These are phyloP conservation scores for Zaprionus africanus DNA, from an alignment of 1,140 invertebrate genomes.

Conservation along the genomic window DNA sequence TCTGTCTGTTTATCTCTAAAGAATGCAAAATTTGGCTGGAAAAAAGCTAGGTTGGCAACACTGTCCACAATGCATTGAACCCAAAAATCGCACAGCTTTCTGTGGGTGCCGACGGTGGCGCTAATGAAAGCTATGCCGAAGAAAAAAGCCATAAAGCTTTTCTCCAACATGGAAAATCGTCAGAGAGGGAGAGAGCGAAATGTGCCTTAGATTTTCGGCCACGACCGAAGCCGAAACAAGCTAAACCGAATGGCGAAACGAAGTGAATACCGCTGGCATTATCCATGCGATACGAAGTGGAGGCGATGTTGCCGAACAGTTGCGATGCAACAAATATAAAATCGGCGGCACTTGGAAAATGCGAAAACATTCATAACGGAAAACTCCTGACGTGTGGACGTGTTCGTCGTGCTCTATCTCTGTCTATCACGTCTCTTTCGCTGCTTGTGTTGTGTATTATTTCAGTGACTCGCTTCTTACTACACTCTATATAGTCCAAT, in stretches of 20 bases:
- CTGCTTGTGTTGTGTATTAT: constrained; percentile 69
- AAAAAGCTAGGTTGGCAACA: too few relatives aligned
- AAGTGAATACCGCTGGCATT: constrained; percentile 43
- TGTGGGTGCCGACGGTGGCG: constrained; percentile 4
- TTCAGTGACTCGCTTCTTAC: constrained; percentile 44
- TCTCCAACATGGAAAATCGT: constrained; percentile 58
- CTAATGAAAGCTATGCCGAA: constrained; percentile 13
- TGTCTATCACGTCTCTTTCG: constrained; percentile 64
- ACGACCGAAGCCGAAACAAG: constrained; percentile 11
- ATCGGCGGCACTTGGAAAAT: constrained; percentile 55
- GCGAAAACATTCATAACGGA: constrained; percentile 72
- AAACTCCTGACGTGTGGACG: constrained; percentile 68
- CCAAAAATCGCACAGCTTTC: constrained; percentile 21
- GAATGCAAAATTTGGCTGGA: too few relatives aligned
- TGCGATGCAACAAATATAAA: constrained; percentile 72
- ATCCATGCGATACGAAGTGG: constrained; percentile 51
- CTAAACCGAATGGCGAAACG: constrained; percentile 24
- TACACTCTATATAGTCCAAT: constrained; percentile 14
- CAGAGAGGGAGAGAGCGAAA: constrained; percentile 6
- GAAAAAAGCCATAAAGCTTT: constrained; percentile 46
- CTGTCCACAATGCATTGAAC: constrained; percentile 54
- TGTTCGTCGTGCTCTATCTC: constrained; percentile 48
- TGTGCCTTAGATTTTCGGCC: constrained; percentile 10
- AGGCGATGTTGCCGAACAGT: constrained; percentile 13
- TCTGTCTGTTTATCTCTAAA: too few relatives aligned